Evolutionary conservation across 2,888 invertebrate genomes (phyloP).

Genomic region (Poecilus cupreus): DNA sequence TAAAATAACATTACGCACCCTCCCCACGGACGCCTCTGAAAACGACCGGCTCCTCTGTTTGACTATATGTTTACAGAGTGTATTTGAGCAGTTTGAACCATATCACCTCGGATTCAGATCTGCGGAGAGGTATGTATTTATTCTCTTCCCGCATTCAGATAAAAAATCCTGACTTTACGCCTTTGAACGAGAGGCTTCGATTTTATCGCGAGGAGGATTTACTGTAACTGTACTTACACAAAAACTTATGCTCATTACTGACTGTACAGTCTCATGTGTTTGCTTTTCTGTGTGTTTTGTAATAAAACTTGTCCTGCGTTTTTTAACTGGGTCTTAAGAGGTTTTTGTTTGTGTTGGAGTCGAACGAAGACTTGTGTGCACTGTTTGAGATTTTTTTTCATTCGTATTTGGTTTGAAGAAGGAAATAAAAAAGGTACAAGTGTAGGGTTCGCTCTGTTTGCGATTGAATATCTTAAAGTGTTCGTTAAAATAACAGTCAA

Average conservation of each 20-base stretch:
- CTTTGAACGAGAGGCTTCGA: conserved; percentile 62
- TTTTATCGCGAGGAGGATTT: conserved; percentile 64
- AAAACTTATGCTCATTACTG: conserved; percentile 66
- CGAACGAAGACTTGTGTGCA: conserved; percentile 57
- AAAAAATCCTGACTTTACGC: conserved; percentile 56
- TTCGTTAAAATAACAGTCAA: conserved; percentile 54
- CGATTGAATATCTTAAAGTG: conserved; percentile 46
- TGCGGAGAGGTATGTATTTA: neutral
- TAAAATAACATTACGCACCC: conserved; percentile 55
- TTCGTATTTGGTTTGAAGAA: conserved; percentile 56
- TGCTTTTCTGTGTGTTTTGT: conserved; percentile 57
- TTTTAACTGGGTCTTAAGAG: conserved; percentile 53
- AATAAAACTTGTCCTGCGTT: conserved; percentile 58
- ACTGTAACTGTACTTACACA: conserved; percentile 66
- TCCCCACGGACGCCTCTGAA: conserved; percentile 19
- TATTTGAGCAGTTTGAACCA: conserved; percentile 11
- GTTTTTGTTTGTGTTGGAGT: conserved; percentile 57
- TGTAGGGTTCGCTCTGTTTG: conserved; percentile 35
- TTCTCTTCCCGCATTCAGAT: conserved; percentile 46
- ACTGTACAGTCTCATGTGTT: conserved; percentile 64
- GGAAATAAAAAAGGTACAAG: conserved; percentile 25
- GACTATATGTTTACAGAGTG: conserved; percentile 45
- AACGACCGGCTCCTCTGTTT: neutral
- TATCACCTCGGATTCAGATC: neutral
- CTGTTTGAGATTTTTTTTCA: conserved; percentile 51